Base-by-base conservation (phyloP, 2,888 invertebrate species). In the Syritta pipiens region DNA sequence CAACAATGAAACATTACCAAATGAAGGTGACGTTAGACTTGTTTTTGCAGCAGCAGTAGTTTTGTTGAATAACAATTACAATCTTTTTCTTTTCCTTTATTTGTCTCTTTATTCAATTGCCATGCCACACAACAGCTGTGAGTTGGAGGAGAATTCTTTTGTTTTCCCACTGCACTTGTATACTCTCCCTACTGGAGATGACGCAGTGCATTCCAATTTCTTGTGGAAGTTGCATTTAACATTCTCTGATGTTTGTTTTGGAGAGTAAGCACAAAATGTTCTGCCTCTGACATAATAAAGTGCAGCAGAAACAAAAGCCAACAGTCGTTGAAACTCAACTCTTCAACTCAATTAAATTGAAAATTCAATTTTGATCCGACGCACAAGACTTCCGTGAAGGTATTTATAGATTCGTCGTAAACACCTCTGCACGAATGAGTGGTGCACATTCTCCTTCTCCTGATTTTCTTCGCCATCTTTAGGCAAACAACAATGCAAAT, bases 1-100 rank as follows among this genome's bases (percentile, higher is more conserved):
- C 37, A 35, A 24, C 32, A 32, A 12, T 20, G 28, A 28, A 20
- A 10, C 10, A 3, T 19, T 19, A 9, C 44, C 55, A 32, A 37
- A 6, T 62, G 59, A 68, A 59, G 68, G 68, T 68, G 59, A 68
- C 24, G 12, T 3, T 59, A 22, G 22, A 19, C n/a, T 19, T 10
- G n/a, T 17, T 28, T 28, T 30, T 48, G 12, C 46, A 10, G 19
- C 28, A 49, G 6, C 40, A 30, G 40, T 30, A 42, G 60, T 75
- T 67, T 35, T 57, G 28, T 44, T 48, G 69, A 69, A 75, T 57
- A 51, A 59, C 62, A 71, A 76, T 76, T 69, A 44, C 35, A 49
- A 32, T 19, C 12, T 20, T 55, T 60, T 26, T n/a, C n/a, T n/a
- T n/a, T n/a, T n/a, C n/a, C n/a, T n/a, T n/a, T n/a, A n/a, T n/a